A percentile compares a stretch with the other conserved stretches of the same genome.
Conservation (phyloP, 2,797 vertebrate species). For the Neopelma chrysocephalum region DNA sequence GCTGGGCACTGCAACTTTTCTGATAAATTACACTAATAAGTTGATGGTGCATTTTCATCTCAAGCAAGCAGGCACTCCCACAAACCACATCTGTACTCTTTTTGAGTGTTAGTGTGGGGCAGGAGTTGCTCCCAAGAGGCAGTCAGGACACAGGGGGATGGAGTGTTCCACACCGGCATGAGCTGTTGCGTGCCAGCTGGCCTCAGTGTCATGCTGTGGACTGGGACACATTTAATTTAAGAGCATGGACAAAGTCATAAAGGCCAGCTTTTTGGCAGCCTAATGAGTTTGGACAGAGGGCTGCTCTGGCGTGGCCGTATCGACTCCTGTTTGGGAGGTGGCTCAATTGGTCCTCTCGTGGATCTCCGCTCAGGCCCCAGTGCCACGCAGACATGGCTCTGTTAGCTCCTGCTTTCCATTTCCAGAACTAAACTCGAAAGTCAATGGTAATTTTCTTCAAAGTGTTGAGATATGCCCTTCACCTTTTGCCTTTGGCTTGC, state of each 20-base stretch:
- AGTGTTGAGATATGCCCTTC: neutral
- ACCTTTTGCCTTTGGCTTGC: neutral
- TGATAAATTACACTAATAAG: neutral
- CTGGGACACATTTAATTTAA: neutral
- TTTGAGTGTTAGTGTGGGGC: accelerated
- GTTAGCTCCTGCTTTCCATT: neutral
- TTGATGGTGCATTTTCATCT: accelerated
- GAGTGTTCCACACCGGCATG: accelerated
- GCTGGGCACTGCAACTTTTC: neutral
- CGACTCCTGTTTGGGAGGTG: neutral
- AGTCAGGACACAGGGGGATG: accelerated
- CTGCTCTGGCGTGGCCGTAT: neutral
- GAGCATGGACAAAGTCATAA: neutral
- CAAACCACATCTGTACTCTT: accelerated
- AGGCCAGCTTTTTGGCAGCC: neutral
- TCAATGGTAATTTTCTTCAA: constrained; percentile 37
- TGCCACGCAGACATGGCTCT: neutral
- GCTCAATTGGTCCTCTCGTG: neutral
- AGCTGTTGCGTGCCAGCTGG: neutral
- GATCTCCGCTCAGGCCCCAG: neutral
- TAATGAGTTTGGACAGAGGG: constrained; percentile 19
- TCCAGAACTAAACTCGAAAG: constrained; percentile 20
- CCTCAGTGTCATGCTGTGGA: accelerated
- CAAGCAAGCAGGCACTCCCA: neutral
- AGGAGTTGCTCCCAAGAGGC: neutral